Evolutionary conservation across 2,797 vertebrate species (phyloP).

Genomic region (Lepus townsendii): DNA sequence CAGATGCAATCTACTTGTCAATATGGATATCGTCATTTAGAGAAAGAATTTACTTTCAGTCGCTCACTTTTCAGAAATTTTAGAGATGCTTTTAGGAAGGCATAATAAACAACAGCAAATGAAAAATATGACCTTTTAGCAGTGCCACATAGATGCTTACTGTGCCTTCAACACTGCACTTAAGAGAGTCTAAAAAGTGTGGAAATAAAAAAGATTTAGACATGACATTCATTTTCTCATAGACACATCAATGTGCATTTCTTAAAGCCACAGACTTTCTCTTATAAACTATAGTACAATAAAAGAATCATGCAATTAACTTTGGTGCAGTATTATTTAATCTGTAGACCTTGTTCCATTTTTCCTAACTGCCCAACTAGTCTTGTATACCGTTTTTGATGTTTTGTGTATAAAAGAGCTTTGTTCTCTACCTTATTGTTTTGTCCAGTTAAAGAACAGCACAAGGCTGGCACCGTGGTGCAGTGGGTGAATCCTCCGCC

Average conservation of each 20-base stretch:
- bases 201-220: not conserved
- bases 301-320: not conserved
- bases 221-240: not conserved
- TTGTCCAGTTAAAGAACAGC: not conserved
- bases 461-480: not conserved
- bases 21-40: not conserved
- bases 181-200: not conserved
- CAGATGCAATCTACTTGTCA: not conserved
- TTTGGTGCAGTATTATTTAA: not conserved
- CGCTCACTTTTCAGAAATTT: slow-evolving; percentile 28
- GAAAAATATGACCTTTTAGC: not conserved
- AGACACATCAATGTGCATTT: not conserved
- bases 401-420: not conserved
- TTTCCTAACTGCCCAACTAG: not conserved
- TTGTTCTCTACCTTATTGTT: not conserved
- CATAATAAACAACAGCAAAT: slow-evolving; percentile 28
- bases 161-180: not conserved
- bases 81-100: not conserved
- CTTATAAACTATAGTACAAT: not conserved
- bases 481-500: too few species aligned
- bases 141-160: not conserved
- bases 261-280: slow-evolving; percentile 12
- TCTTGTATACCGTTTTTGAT: not conserved
- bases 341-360: not conserved
- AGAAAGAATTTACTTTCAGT: not conserved